phyloP scores from a whole-genome alignment of 2,797 vertebrate species.

The Micrastur ruficollis region DNA sequence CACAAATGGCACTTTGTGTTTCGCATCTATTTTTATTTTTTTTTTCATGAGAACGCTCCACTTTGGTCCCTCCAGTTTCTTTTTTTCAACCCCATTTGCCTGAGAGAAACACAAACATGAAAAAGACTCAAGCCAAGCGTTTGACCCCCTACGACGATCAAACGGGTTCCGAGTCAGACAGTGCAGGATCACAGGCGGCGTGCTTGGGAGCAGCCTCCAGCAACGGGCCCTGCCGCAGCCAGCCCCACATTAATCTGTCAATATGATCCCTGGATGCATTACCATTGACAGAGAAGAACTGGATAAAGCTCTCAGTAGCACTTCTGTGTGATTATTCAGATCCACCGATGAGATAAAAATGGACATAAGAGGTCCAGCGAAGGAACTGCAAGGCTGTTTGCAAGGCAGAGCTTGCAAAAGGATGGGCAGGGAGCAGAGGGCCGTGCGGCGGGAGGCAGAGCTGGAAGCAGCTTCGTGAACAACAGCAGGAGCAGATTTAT shows the following conservation, averaged over 20 bases:
- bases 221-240: background rate
- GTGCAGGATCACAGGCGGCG: background rate
- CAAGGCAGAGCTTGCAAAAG: background rate
- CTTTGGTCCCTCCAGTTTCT: background rate
- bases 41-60: background rate
- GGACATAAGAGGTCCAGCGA: background rate
- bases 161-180: background rate
- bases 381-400: background rate
- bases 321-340: background rate
- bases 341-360: fast-evolving
- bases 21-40: background rate
- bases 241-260: background rate
- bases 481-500: background rate
- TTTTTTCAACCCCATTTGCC: background rate
- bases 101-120: background rate
- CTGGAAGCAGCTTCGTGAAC: background rate
- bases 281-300: background rate
- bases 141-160: background rate
- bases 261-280: fast-evolving
- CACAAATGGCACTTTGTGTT: background rate
- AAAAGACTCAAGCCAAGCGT: background rate
- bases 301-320: background rate
- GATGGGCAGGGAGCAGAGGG: background rate
- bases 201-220: background rate
- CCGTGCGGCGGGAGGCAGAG: background rate